Evolutionary conservation across 1,140 invertebrate species (phyloP), one percentile per base, ranked within the genome.

Genomic region (Pectinophora gossypiella): DNA sequence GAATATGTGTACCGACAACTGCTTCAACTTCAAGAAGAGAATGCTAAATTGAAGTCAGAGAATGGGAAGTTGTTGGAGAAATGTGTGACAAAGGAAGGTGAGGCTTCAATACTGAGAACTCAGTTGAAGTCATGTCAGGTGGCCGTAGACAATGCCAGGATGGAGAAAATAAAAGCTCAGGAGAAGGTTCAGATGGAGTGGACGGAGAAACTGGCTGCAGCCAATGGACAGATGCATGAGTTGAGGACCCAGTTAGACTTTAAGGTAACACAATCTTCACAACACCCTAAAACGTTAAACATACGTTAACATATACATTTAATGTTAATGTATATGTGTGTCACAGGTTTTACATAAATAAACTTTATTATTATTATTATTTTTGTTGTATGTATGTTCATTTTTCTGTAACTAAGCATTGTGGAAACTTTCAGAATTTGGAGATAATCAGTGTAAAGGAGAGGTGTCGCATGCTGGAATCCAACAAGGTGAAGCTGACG

Each of bases 401-500:
- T n/a, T n/a, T n/a, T n/a, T n/a, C n/a, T n/a, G n/a, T n/a, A n/a
- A n/a, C n/a, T n/a, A n/a, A n/a, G n/a, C n/a, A 32, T 3, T 32
- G 27, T 32, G 2, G 27, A 12, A 13, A 15, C 6, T 40, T 82
- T 55, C 66, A 88, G 84, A 83, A 81, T 56, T 50, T 88, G 12
- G 85, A 88, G 64, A 76, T 87, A 60, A 75, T 82, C 45, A 85
- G 74, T 48, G 50, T 80, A 19, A 88, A 88, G 56, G 84, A 88
- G 53, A 82, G 76, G 59, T 88, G 76, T 45, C 83, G 76, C 53
- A 67, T 81, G 53, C 55, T 88, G 20, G 87, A 88, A 60, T 82
- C 77, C 21, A 71, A 68, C 27, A 88, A 83, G 72, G 64, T 88
- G 4, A 88, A 75, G 55, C 48, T 87, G 15, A 82, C 81, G 15